Conservation (phyloP, 2,113 vertebrate species). For the Corydoras sp. region DNA sequence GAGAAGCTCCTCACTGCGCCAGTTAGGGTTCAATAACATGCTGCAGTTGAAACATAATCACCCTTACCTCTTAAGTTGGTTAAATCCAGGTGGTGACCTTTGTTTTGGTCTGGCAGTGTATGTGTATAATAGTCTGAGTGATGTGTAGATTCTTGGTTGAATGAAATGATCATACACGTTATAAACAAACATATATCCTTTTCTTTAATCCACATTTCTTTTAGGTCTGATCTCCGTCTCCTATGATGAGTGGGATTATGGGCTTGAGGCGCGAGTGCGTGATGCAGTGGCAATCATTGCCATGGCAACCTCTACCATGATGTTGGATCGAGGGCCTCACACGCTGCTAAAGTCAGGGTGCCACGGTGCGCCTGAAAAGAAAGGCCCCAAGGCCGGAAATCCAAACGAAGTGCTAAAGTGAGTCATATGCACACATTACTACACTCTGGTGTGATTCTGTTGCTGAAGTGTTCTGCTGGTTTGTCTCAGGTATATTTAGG, state of each 20-base stretch:
- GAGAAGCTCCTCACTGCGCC: no score
- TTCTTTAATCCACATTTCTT: conserved; percentile 11
- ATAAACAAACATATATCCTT: conserved; percentile 9
- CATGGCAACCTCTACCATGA: conserved; percentile 95
- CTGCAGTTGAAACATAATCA: no score
- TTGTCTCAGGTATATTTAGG: neutral
- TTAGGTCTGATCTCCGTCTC: conserved; percentile 91
- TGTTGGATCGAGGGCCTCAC: conserved; percentile 84
- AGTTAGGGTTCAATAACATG: no score
- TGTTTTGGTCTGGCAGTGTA: no score
- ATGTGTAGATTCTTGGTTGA: no score
- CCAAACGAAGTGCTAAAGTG: conserved; percentile 72
- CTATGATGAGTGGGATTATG: conserved; percentile 98
- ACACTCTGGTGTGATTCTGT: neutral
- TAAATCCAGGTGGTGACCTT: no score
- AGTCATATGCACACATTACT: conserved; percentile 40
- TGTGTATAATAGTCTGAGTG: no score
- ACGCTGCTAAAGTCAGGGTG: conserved; percentile 94
- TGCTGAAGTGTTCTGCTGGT: neutral
- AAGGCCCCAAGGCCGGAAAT: conserved; percentile 63
- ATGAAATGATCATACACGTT: no score
- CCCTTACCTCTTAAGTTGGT: no score
- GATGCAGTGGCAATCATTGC: conserved; percentile 97
- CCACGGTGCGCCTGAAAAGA: conserved; percentile 89
- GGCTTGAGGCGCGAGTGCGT: conserved; percentile 90